phyloP scores from a whole-genome alignment of 2,797 vertebrate genomes.

The Cuculus canorus region DNA sequence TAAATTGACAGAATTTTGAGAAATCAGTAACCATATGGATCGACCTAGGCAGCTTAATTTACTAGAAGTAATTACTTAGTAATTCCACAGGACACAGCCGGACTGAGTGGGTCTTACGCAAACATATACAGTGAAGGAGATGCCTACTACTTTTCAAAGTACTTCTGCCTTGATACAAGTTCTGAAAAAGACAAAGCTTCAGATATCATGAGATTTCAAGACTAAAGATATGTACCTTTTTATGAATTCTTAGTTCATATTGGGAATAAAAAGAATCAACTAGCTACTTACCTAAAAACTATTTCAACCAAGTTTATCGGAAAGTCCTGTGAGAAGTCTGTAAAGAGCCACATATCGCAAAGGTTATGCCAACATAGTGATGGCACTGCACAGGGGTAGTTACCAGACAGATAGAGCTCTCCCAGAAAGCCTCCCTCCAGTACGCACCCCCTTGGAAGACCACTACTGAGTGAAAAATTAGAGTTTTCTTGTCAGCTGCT shows the following conservation, averaged over 20 bases:
- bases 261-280: background rate
- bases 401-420: background rate
- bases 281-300: background rate
- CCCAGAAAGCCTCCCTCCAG: background rate
- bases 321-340: background rate
- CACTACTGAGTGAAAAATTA: background rate
- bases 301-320: background rate
- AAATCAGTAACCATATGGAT: background rate
- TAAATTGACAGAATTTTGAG: background rate
- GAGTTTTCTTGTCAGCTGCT: background rate
- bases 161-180: background rate
- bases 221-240: background rate
- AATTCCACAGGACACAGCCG: background rate
- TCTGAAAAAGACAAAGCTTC: background rate
- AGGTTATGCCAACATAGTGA: background rate
- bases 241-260: background rate
- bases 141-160: background rate
- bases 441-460: background rate
- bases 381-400: background rate
- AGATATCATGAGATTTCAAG: fast-evolving
- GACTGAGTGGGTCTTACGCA: background rate
- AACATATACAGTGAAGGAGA: fast-evolving
- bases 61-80: background rate
- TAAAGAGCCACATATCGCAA: fast-evolving
- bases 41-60: background rate